phyloP scores from a whole-genome alignment of 1,140 invertebrate genomes.

The Zaprionus kolodkinae region DNA sequence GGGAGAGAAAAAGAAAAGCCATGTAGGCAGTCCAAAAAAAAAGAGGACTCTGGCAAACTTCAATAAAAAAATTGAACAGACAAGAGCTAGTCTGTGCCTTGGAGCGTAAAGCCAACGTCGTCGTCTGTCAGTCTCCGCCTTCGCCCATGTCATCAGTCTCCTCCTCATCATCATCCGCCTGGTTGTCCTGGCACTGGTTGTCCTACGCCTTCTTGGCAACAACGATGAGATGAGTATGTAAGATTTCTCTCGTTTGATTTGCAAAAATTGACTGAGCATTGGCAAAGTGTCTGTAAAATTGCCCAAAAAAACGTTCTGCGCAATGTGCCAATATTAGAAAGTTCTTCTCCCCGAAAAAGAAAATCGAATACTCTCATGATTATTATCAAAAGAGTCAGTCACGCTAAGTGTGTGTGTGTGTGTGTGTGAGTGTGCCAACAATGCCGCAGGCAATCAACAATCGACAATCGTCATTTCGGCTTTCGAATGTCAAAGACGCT shows the following conservation, averaged over 20 bases:
- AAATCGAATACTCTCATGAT: slow-evolving; percentile 49
- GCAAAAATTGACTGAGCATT: slow-evolving; percentile 79
- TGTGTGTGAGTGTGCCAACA: slow-evolving; percentile 35
- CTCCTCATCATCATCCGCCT: background rate
- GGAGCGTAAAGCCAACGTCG: slow-evolving; percentile 55
- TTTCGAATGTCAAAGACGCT: slow-evolving; percentile 21
- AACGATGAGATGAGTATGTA: slow-evolving; percentile 22
- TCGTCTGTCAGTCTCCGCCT: slow-evolving; percentile 13
- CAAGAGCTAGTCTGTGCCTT: slow-evolving; percentile 48
- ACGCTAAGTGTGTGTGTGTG: background rate
- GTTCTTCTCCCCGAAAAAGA: slow-evolving; percentile 31
- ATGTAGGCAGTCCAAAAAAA: background rate
- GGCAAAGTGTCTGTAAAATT: slow-evolving; percentile 79
- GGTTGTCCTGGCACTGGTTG: slow-evolving; percentile 49
- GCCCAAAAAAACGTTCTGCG: slow-evolving; percentile 48
- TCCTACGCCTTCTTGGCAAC: slow-evolving; percentile 6
- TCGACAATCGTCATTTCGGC: background rate
- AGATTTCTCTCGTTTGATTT: slow-evolving; percentile 67
- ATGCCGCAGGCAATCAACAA: slow-evolving; percentile 33
- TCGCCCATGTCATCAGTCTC: background rate
- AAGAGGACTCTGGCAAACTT: slow-evolving; percentile 40
- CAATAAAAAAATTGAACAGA: slow-evolving; percentile 54
- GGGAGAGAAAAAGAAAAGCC: background rate
- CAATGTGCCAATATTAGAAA: slow-evolving; percentile 44
- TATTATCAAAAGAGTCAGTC: slow-evolving; percentile 3